These are phyloP conservation scores for Orientallactaga sibirica DNA, from an alignment of 2,797 vertebrate genomes.

Conservation along the genomic window DNA sequence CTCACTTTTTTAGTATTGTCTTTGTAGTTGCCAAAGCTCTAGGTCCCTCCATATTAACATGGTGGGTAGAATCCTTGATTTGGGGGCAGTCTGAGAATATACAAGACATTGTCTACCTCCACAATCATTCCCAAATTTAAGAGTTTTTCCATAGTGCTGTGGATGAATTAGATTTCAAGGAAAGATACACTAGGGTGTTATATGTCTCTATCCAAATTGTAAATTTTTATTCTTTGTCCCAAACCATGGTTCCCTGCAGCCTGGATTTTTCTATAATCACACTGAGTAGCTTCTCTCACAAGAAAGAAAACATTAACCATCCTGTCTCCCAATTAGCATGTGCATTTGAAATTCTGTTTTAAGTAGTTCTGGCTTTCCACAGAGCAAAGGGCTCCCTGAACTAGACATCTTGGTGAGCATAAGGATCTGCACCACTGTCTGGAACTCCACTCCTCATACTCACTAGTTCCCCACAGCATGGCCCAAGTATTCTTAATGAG, in stretches of 20 bases:
- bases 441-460: not conserved
- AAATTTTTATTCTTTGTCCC: not conserved
- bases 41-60: not conserved
- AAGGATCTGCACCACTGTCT: not conserved
- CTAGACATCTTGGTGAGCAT: not conserved
- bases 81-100: not conserved
- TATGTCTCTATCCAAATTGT: constrained; percentile 8
- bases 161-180: constrained; percentile 29
- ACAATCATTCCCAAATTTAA: constrained; percentile 35
- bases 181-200: constrained; percentile 30
- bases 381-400: not conserved
- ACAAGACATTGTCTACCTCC: not conserved
- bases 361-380: not conserved
- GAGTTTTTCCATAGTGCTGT: not conserved
- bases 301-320: constrained; percentile 45
- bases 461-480: not conserved
- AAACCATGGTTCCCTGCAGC: constrained; percentile 27
- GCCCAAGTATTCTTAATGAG: not conserved
- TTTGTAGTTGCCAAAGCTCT: constrained; percentile 42
- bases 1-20: constrained; percentile 38
- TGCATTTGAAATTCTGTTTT: constrained; percentile 57
- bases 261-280: constrained; percentile 22
- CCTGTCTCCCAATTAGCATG: not conserved
- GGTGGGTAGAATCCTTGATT: constrained; percentile 43
- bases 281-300: not conserved